These are phyloP conservation scores for Caranx ignobilis DNA, from an alignment of 2,113 vertebrate genomes.

Conservation along the genomic window DNA sequence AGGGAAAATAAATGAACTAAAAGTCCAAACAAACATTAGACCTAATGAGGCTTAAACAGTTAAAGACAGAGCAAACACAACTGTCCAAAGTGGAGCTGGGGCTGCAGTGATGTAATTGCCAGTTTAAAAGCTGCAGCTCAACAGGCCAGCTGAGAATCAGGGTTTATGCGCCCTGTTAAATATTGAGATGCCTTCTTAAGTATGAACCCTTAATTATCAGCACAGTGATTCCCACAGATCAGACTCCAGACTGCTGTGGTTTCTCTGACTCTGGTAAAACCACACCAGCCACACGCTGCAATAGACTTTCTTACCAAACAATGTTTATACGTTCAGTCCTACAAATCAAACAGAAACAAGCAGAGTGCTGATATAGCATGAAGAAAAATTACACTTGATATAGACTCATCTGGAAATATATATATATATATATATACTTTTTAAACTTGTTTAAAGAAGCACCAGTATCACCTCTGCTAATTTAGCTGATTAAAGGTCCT, in stretches of 20 bases:
- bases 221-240: constrained; percentile 17
- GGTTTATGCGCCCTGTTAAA: constrained; percentile 10
- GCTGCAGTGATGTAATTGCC: constrained; percentile 23
- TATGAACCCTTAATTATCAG: constrained; percentile 7
- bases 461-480: not conserved
- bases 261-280: constrained; percentile 7
- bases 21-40: constrained; percentile 33
- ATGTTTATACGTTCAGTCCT: not conserved
- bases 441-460: not conserved
- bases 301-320: not conserved
- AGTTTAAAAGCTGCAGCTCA: constrained; percentile 5
- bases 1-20: constrained; percentile 43
- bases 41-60: constrained; percentile 41
- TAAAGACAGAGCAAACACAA: constrained; percentile 39
- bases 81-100: not conserved
- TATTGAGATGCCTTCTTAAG: constrained; percentile 3
- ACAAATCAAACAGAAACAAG: not conserved
- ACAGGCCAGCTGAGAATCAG: constrained; percentile 7
- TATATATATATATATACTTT: not conserved
- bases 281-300: not conserved
- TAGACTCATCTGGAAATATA: not conserved
- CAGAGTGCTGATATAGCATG: not conserved
- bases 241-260: not conserved
- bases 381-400: not conserved
- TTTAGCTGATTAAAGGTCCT: too few species aligned